These are phyloP conservation scores for Rhincodon typus DNA, from an alignment of 2,797 vertebrate species.

Conservation along the genomic window DNA sequence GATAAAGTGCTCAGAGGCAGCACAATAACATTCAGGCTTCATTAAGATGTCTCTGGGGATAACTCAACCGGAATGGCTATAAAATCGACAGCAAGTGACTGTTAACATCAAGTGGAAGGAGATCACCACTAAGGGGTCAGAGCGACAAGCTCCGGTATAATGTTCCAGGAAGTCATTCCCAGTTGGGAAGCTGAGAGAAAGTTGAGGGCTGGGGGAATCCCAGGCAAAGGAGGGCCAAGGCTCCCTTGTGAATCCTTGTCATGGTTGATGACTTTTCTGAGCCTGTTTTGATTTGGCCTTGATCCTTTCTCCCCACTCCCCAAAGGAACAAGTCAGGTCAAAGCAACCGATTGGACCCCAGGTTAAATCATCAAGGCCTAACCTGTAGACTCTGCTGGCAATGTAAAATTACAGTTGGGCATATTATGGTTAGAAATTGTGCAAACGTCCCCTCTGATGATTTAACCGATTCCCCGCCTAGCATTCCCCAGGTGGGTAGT, in stretches of 20 bases:
- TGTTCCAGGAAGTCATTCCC: not conserved
- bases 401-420: not conserved
- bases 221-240: not conserved
- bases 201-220: not conserved
- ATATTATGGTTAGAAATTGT: not conserved
- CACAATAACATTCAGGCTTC: not conserved
- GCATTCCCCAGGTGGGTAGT: not conserved
- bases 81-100: not conserved
- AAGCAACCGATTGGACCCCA: not conserved
- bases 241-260: not conserved
- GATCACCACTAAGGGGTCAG: too few species aligned
- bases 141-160: not conserved
- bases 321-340: not conserved
- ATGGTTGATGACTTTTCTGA: not conserved
- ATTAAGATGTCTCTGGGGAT: not conserved
- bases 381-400: not conserved
- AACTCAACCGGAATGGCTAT: not conserved
- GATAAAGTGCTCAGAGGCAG: not conserved
- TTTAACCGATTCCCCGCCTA: not conserved
- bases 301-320: not conserved
- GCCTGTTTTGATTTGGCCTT: not conserved
- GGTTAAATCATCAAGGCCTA: not conserved
- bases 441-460: not conserved
- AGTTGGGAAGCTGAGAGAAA: not conserved
- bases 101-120: not conserved